Percentiles rank a stretch among this genome's conserved stretches.
Evolutionary conservation across 2,888 invertebrate species (phyloP).

Genomic region (Sesia bembeciformis): DNA sequence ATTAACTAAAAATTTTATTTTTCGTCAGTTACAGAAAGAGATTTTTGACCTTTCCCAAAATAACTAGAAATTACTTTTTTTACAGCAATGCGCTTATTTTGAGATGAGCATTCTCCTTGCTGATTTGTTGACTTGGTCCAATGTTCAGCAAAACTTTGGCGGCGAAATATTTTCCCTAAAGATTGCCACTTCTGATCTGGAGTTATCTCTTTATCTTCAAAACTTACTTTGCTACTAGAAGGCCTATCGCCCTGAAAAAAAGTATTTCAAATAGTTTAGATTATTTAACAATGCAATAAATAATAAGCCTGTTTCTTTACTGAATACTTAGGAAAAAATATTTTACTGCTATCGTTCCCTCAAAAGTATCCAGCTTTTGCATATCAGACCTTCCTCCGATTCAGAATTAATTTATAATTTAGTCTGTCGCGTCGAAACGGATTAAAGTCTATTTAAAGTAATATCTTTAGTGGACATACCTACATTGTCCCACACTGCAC

Average conservation of each 20-base stretch:
- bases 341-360: no score
- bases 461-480: no score
- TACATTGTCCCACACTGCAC: no score
- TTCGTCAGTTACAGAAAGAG: slow-evolving; percentile 25
- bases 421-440: no score
- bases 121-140: slow-evolving; percentile 42
- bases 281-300: no score
- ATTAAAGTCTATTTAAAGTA: no score
- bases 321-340: no score
- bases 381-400: no score
- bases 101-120: slow-evolving; percentile 46
- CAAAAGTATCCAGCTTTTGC: no score
- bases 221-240: slow-evolving; percentile 46
- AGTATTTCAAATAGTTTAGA: neutral
- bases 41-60: slow-evolving; percentile 53
- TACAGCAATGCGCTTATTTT: slow-evolving; percentile 47
- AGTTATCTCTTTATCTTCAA: slow-evolving; percentile 46
- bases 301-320: no score
- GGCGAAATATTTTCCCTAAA: slow-evolving; percentile 61
- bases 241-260: slow-evolving; percentile 51
- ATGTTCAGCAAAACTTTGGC: slow-evolving; percentile 55
- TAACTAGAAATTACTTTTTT: slow-evolving; percentile 61
- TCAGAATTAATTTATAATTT: no score
- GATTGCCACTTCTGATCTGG: slow-evolving; percentile 68
- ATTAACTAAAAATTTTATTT: slow-evolving; percentile 23